These are phyloP conservation scores for Ceratosolen fusciceps DNA, from an alignment of 1,140 invertebrate genomes.

Conservation along the genomic window DNA sequence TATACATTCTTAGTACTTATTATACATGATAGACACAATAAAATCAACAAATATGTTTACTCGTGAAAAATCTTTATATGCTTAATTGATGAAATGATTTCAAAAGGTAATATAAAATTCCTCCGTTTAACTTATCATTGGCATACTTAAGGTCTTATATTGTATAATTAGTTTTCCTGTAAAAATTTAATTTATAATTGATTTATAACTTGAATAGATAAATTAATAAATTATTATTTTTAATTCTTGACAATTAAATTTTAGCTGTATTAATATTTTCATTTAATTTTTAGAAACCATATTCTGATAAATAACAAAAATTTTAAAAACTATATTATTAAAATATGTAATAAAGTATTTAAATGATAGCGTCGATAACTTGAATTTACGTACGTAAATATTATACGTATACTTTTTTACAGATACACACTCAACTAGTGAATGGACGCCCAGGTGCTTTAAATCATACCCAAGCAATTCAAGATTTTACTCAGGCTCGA, in stretches of 20 bases:
- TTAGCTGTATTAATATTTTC: too few relatives aligned
- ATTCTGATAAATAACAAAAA: too few relatives aligned
- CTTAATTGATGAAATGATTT: constrained; percentile 24
- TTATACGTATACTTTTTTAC: constrained; percentile 46
- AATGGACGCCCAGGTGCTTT: constrained; percentile 83
- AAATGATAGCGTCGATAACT: too few relatives aligned
- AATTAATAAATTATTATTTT: too few relatives aligned
- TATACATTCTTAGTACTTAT: not conserved
- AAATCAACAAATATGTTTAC: not conserved
- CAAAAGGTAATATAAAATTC: not conserved
- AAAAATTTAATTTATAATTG: too few relatives aligned
- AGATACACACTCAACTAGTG: constrained; percentile 89
- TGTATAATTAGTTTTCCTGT: too few relatives aligned
- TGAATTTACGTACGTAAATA: too few relatives aligned
- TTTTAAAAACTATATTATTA: too few relatives aligned
- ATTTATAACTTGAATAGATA: too few relatives aligned
- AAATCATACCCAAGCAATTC: constrained; percentile 76
- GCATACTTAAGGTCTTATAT: not conserved
- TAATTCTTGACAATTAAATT: too few relatives aligned
- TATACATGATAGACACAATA: constrained; percentile 17
- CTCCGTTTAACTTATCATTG: not conserved
- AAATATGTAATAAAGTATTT: too few relatives aligned
- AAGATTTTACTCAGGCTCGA: constrained; percentile 87
- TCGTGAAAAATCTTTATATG: constrained; percentile 51
- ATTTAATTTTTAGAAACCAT: too few relatives aligned